Conservation (phyloP, 2,797 vertebrate genomes). For the Anableps anableps region DNA sequence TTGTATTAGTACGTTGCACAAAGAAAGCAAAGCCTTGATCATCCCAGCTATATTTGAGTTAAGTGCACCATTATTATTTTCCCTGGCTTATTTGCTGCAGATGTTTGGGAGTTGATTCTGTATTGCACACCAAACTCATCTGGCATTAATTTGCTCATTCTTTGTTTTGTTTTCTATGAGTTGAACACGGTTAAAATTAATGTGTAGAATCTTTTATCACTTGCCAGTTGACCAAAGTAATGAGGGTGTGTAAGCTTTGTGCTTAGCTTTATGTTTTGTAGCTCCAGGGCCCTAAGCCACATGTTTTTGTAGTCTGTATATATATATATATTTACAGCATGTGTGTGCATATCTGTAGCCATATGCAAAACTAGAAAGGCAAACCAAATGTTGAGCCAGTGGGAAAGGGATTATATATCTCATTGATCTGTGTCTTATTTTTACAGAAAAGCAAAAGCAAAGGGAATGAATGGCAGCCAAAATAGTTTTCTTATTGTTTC, state of each 20-base stretch:
- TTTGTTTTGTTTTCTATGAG: conserved; percentile 78
- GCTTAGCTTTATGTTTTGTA: conserved; percentile 52
- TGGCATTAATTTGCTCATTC: conserved; percentile 72
- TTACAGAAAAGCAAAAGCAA: not conserved
- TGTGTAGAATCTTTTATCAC: conserved; percentile 71
- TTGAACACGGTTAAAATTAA: conserved; percentile 69
- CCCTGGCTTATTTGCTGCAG: conserved; percentile 67
- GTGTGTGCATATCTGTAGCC: conserved; percentile 22
- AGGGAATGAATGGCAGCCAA: not conserved
- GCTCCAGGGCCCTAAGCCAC: conserved; percentile 39
- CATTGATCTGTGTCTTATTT: not conserved
- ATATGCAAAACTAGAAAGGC: conserved; percentile 39
- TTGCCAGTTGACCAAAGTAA: conserved; percentile 76
- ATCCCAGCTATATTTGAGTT: conserved; percentile 50
- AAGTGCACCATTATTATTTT: conserved; percentile 54
- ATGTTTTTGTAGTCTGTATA: conserved; percentile 39
- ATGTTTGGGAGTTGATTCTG: conserved; percentile 75
- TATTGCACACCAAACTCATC: conserved; percentile 67
- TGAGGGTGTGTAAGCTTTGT: conserved; percentile 70
- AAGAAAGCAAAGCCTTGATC: conserved; percentile 43
- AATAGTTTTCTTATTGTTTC: not conserved
- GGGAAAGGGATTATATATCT: conserved; percentile 18
- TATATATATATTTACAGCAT: conserved; percentile 17
- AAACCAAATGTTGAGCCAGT: conserved; percentile 43
- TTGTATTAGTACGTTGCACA: conserved; percentile 24